These are phyloP conservation scores for Archegozetes longisetosus DNA, from an alignment of 1,140 invertebrate species.

Conservation along the genomic window DNA sequence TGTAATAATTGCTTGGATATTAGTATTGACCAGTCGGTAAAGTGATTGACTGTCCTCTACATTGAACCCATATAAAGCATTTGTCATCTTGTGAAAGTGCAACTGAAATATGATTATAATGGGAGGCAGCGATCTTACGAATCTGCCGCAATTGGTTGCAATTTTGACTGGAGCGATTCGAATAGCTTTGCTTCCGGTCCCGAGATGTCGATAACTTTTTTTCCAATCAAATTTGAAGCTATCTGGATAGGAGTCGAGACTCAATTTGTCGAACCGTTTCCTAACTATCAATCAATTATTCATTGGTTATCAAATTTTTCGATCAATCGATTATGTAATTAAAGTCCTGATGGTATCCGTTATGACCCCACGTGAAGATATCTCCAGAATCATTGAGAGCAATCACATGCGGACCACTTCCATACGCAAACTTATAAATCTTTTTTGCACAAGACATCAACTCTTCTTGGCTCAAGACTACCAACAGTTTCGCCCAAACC, in stretches of 20 bases:
- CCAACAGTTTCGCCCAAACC: slow-evolving; percentile 13
- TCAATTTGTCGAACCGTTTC: slow-evolving; percentile 42
- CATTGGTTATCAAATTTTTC: not conserved
- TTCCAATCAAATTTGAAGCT: slow-evolving; percentile 20
- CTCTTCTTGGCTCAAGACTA: slow-evolving; percentile 30
- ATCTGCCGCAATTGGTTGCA: slow-evolving; percentile 23
- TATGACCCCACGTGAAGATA: slow-evolving; percentile 47
- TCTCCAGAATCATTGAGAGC: slow-evolving; percentile 40
- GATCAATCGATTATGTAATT: slow-evolving; percentile 15
- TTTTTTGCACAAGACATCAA: slow-evolving; percentile 39
- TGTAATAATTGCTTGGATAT: not conserved
- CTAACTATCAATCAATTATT: slow-evolving; percentile 30
- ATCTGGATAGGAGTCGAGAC: slow-evolving; percentile 35
- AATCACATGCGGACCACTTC: slow-evolving; percentile 45
- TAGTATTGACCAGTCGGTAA: slow-evolving; percentile 32
- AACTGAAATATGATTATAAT: not conserved
- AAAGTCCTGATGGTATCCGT: slow-evolving; percentile 41
- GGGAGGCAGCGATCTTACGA: slow-evolving; percentile 2
- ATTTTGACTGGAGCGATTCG: not conserved
- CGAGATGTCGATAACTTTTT: slow-evolving; percentile 36
- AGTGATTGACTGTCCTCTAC: slow-evolving; percentile 38
- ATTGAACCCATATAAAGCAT: slow-evolving; percentile 7
- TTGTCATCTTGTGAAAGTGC: not conserved
- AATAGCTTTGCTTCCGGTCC: slow-evolving; percentile 34
- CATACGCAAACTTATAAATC: slow-evolving; percentile 40